Conservation (phyloP, 2,888 invertebrate species). For the Gibbula magus region DNA sequence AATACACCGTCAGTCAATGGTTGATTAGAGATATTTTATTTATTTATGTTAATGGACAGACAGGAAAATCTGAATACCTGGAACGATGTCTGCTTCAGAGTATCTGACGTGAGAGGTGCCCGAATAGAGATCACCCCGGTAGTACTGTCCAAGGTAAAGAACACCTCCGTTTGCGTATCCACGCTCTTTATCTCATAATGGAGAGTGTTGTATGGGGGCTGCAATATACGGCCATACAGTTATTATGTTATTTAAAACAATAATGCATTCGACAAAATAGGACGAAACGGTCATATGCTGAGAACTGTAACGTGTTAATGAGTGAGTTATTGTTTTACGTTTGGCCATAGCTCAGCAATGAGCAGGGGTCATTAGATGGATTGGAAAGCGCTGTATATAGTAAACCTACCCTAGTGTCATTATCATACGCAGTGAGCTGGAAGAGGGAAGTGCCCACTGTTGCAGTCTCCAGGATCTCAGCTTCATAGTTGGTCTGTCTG, state of each 20-base stretch:
- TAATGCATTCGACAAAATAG: no score
- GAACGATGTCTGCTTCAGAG: conserved; percentile 28
- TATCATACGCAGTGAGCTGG: conserved; percentile 59
- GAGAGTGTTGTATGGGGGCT: conserved; percentile 62
- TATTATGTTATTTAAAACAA: no score
- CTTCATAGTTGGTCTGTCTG: conserved; percentile 49
- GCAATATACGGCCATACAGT: neutral
- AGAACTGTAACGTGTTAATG: neutral
- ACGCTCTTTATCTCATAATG: conserved; percentile 47
- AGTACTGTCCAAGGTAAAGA: conserved; percentile 52
- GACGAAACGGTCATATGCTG: no score
- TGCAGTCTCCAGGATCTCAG: conserved; percentile 59
- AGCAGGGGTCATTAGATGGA: no score
- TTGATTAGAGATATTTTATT: neutral
- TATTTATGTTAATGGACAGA: neutral
- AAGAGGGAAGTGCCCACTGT: conserved; percentile 47
- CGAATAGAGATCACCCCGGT: conserved; percentile 57
- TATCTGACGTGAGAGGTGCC: conserved; percentile 56
- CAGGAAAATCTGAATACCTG: conserved; percentile 20
- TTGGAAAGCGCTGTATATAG: neutral
- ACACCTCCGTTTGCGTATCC: conserved; percentile 50
- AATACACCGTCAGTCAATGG: no score
- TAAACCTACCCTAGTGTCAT: conserved; percentile 56
- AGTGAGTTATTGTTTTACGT: neutral
- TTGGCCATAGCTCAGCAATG: neutral